Percentiles rank a stretch among this genome's conserved stretches.
These are phyloP conservation scores for Phasianus colchicus DNA, from an alignment of 2,113 vertebrate species.

Conservation along the genomic window DNA sequence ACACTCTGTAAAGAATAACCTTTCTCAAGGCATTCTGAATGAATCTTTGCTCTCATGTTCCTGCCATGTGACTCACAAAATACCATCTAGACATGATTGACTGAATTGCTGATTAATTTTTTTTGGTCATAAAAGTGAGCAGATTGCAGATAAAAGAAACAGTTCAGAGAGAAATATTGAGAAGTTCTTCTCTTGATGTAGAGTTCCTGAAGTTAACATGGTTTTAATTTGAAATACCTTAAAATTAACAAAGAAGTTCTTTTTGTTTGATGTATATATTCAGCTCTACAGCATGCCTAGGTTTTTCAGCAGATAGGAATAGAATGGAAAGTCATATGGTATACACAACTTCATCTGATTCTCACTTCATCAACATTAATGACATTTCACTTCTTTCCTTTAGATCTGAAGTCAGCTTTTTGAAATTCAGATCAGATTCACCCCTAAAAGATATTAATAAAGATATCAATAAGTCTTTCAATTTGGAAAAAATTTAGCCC, in stretches of 20 bases:
- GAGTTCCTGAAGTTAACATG: neutral
- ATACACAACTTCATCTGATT: neutral
- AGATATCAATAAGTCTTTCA: neutral
- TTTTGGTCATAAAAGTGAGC: neutral
- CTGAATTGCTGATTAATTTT: neutral
- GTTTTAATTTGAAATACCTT: neutral
- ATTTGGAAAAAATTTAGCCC: neutral
- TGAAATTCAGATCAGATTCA: neutral
- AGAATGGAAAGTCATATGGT: neutral
- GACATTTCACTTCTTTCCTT: neutral
- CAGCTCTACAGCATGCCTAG: neutral
- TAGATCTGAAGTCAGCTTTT: neutral
- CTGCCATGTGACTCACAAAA: neutral
- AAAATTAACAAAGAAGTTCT: neutral
- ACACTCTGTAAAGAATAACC: neutral
- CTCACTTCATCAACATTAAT: neutral
- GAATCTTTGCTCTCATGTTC: neutral
- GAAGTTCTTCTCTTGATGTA: neutral
- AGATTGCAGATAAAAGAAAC: neutral
- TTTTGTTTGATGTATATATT: neutral
- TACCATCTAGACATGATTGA: neutral
- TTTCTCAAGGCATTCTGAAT: neutral
- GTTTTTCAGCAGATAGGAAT: neutral
- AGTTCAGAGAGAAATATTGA: neutral
- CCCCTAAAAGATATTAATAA: neutral